Evolutionary conservation across 2,888 invertebrate species (phyloP).

Genomic region (Stenchaetothrips biformis): DNA sequence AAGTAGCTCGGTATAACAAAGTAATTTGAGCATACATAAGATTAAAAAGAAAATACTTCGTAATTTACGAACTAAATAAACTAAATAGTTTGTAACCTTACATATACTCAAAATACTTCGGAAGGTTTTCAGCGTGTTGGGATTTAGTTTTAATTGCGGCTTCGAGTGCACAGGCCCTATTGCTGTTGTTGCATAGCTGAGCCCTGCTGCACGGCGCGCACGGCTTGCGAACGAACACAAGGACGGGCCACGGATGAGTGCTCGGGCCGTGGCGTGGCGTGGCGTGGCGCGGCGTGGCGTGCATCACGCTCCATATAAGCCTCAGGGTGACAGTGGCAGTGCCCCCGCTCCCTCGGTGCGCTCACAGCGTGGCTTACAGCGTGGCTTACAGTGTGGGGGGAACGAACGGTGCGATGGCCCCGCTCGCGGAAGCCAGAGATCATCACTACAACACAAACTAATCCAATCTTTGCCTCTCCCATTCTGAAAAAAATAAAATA

Average conservation of each 20-base stretch:
- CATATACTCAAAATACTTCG: too few relatives aligned
- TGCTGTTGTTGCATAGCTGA: background rate
- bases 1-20: too few relatives aligned
- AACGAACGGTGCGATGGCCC: background rate
- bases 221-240: background rate
- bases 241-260: constrained; percentile 10
- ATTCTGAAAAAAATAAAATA: too few relatives aligned
- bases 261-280: background rate
- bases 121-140: too few relatives aligned
- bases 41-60: too few relatives aligned
- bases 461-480: too few relatives aligned
- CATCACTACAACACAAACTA: background rate
- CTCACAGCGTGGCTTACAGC: background rate
- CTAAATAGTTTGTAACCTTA: too few relatives aligned
- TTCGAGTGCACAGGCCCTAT: too few relatives aligned
- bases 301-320: background rate
- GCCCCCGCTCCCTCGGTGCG: background rate
- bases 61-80: too few relatives aligned
- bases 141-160: too few relatives aligned
- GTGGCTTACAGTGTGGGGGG: background rate
- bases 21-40: too few relatives aligned
- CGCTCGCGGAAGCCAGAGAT: background rate
- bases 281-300: background rate
- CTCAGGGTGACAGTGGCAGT: background rate
- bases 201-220: background rate